Evolutionary conservation across 2,888 invertebrate species (phyloP).

Genomic region (Parascotia fuliginaria): DNA sequence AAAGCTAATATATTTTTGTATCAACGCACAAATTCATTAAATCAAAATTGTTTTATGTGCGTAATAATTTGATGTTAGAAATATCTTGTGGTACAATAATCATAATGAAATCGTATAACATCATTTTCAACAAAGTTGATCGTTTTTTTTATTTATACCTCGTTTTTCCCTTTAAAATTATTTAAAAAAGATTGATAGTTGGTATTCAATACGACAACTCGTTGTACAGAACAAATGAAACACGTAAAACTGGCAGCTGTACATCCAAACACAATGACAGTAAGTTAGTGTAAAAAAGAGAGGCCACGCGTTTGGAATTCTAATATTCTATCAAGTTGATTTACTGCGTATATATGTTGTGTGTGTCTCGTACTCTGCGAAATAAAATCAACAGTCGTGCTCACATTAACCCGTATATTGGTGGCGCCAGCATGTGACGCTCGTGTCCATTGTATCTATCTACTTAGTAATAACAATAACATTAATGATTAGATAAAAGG

Average conservation of each 20-base stretch:
- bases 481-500: constrained; percentile 54
- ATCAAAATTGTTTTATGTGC: neutral
- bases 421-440: constrained; percentile 67
- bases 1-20: too few relatives aligned
- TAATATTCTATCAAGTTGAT: constrained; percentile 46
- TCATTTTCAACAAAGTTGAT: neutral
- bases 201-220: constrained; percentile 25
- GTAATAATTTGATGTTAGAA: neutral
- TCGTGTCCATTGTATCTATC: constrained; percentile 58
- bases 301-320: constrained; percentile 36
- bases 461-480: constrained; percentile 53
- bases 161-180: constrained; percentile 33
- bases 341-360: constrained; percentile 40
- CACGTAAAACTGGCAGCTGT: constrained; percentile 40
- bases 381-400: constrained; percentile 53
- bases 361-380: constrained; percentile 38
- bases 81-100: neutral
- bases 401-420: constrained; percentile 73
- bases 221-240: constrained; percentile 37
- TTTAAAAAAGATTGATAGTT: constrained; percentile 37
- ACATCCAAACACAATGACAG: constrained; percentile 38
- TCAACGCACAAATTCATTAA: too few relatives aligned
- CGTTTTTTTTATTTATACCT: constrained; percentile 1
- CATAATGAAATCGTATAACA: neutral
- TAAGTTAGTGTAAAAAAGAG: constrained; percentile 39